A percentile compares a stretch with the other conserved stretches of the same genome.
Conservation (phyloP, 2,888 invertebrate genomes). For the Drosophila paranaensis region DNA sequence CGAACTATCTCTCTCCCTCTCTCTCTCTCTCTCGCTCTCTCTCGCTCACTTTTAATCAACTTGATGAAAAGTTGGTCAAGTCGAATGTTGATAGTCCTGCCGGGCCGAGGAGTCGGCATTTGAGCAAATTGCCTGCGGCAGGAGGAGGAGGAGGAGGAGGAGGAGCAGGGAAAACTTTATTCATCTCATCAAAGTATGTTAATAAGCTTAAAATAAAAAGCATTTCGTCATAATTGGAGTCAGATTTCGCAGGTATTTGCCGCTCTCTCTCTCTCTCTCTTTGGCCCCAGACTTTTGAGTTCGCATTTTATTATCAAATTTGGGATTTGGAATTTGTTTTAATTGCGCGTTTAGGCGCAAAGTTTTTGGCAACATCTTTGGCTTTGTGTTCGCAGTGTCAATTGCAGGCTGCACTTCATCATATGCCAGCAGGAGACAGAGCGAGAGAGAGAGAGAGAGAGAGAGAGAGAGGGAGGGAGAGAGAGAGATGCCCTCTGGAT, state of each 20-base stretch:
- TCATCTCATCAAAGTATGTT: slow-evolving; percentile 2
- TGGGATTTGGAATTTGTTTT: slow-evolving; percentile 46
- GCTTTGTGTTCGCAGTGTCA: slow-evolving; percentile 30
- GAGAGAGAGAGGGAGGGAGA: neutral
- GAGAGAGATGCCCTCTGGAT: slow-evolving; percentile 3
- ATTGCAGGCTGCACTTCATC: slow-evolving; percentile 56
- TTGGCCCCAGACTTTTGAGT: neutral
- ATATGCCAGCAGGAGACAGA: neutral
- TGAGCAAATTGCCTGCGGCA: neutral
- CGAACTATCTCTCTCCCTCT: neutral
- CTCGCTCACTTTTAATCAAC: no score
- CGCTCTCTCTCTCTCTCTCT: no score
- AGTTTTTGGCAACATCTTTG: slow-evolving; percentile 42
- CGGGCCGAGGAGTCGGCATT: neutral
- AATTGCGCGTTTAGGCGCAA: slow-evolving; percentile 68
- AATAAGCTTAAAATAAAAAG: slow-evolving; percentile 4
- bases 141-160: no score
- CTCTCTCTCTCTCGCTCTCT: neutral
- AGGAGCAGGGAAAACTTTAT: neutral
- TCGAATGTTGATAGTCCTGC: no score
- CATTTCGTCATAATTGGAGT: slow-evolving; percentile 5
- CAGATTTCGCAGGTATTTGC: slow-evolving; percentile 1
- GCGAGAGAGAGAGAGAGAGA: neutral
- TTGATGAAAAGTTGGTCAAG: neutral
- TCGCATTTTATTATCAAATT: slow-evolving; percentile 38